phyloP scores from a whole-genome alignment of 2,113 vertebrate genomes.

The Grantiella picta region DNA sequence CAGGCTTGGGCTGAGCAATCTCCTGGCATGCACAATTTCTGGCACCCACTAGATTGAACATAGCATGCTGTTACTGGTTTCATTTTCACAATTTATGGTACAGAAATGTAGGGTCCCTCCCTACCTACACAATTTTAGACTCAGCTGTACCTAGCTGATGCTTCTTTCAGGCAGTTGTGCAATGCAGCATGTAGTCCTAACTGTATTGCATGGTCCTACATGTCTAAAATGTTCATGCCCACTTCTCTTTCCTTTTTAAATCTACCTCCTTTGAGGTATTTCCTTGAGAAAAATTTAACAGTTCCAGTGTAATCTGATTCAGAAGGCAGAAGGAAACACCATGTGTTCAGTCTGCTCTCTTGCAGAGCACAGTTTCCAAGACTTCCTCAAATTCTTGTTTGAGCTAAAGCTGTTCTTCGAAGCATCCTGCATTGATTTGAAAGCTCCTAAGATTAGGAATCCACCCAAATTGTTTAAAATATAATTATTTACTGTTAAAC shows the following conservation, averaged over 20 bases:
- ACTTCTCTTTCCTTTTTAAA: neutral
- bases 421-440: neutral
- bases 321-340: neutral
- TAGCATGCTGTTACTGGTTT: neutral
- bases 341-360: neutral
- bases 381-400: neutral
- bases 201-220: neutral
- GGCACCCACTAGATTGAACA: neutral
- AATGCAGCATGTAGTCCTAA: neutral
- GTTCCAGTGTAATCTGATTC: neutral
- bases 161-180: neutral
- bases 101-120: neutral
- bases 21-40: neutral
- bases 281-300: neutral
- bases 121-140: neutral
- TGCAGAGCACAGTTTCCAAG: neutral
- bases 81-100: neutral
- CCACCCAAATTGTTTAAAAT: neutral
- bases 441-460: neutral
- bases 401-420: neutral
- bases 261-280: neutral
- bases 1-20: neutral
- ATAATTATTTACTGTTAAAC: conserved; percentile 19
- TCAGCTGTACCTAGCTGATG: neutral
- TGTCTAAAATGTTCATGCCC: neutral